A percentile compares a stretch with the other conserved stretches of the same genome.
Conservation (phyloP, 2,888 invertebrate species). For the Limenitis arthemis region DNA sequence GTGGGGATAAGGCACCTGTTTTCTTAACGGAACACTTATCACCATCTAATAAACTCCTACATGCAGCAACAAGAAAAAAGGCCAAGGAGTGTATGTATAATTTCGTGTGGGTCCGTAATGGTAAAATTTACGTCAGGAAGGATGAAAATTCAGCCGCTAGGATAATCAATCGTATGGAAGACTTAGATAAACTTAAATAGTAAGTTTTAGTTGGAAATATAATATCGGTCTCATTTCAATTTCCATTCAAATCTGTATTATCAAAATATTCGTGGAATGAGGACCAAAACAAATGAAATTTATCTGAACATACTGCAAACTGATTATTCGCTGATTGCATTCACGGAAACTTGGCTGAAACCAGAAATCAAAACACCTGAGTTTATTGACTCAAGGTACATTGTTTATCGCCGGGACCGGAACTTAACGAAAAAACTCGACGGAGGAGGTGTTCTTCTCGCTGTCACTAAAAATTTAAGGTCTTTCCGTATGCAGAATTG, state of each 20-base stretch:
- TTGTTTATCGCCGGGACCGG: too few species aligned
- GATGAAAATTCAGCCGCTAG: background rate
- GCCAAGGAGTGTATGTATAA: background rate
- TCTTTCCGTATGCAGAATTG: slow-evolving; percentile 5
- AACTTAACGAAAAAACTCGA: too few species aligned
- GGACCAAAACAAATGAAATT: background rate
- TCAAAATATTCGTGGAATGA: background rate
- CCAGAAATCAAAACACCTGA: too few species aligned
- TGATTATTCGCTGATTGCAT: too few species aligned
- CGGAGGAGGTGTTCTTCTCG: slow-evolving; percentile 15
- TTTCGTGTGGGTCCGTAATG: background rate
- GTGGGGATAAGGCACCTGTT: background rate
- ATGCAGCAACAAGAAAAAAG: background rate
- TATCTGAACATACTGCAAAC: too few species aligned
- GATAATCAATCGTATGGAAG: background rate
- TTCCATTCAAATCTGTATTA: background rate
- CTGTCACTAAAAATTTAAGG: slow-evolving; percentile 4
- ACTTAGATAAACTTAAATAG: background rate
- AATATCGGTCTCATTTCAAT: background rate
- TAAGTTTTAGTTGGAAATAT: background rate
- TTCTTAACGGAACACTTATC: background rate
- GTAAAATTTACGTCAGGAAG: background rate
- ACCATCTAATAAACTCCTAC: background rate
- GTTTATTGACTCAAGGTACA: too few species aligned
- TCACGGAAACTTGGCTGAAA: too few species aligned